These are phyloP conservation scores for Phenganax marumi DNA, from an alignment of 92 coral and sea anemone species.

Conservation along the genomic window DNA sequence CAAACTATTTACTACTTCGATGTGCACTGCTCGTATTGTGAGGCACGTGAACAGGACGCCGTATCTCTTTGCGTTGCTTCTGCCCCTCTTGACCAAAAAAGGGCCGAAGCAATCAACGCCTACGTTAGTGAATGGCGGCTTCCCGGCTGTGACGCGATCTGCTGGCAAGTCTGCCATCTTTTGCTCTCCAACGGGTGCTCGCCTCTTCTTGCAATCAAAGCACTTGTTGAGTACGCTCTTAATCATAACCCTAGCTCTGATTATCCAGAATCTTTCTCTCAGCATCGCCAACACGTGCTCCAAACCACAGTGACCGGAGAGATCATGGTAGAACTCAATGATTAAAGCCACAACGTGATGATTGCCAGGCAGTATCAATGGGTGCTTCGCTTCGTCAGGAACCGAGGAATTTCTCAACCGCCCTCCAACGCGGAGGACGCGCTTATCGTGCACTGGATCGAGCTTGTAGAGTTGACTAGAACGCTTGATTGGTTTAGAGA, in stretches of 20 bases:
- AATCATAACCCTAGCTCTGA: constrained; percentile 22
- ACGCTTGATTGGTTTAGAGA: neutral
- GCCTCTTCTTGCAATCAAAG: constrained; percentile 33
- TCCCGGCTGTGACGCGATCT: constrained; percentile 34
- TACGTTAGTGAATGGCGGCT: constrained; percentile 30
- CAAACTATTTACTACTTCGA: constrained; percentile 40
- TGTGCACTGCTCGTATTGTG: constrained; percentile 40
- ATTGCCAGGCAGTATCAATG: neutral
- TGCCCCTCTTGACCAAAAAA: constrained; percentile 34
- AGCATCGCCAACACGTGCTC: neutral
- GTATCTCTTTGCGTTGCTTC: constrained; percentile 36
- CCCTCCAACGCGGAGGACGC: neutral
- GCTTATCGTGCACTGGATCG: neutral
- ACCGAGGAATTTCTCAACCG: neutral
- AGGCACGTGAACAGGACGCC: constrained; percentile 51
- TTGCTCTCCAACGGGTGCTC: constrained; percentile 37
- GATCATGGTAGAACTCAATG: neutral
- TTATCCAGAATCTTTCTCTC: constrained; percentile 28
- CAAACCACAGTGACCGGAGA: neutral
- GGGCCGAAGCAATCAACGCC: constrained; percentile 44
- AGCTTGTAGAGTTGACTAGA: neutral
- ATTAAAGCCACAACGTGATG: neutral
- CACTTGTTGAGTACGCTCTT: constrained; percentile 27
- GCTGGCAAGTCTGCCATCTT: constrained; percentile 48
- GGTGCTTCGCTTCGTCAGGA: neutral